These are phyloP conservation scores for Periophthalmus magnuspinnatus DNA, from an alignment of 2,797 vertebrate species.

Conservation along the genomic window DNA sequence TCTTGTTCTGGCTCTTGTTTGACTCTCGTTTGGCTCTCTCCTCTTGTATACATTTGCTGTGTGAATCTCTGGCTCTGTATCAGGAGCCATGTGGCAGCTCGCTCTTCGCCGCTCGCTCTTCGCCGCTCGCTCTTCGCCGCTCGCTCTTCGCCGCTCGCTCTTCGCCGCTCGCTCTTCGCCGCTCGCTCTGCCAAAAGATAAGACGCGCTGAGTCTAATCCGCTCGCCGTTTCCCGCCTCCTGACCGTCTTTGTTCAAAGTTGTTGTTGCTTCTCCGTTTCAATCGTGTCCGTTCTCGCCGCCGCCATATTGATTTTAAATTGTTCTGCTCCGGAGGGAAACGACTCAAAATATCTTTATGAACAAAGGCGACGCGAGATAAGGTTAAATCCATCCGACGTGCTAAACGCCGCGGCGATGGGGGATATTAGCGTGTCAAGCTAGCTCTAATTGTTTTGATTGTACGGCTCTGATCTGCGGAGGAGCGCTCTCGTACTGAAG, in stretches of 20 bases:
- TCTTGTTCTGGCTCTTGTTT: too few species aligned
- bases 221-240: slow-evolving; percentile 62
- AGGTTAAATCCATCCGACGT: slow-evolving; percentile 19
- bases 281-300: slow-evolving; percentile 46
- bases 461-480: slow-evolving; percentile 36
- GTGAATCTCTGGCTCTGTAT: slow-evolving; percentile 47
- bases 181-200: slow-evolving; percentile 73
- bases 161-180: slow-evolving; percentile 60
- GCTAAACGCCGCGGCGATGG: slow-evolving; percentile 26
- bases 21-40: not conserved
- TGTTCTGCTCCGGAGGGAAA: slow-evolving; percentile 30
- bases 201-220: slow-evolving; percentile 64
- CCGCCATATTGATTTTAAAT: slow-evolving; percentile 45
- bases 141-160: slow-evolving; percentile 64
- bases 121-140: slow-evolving; percentile 67
- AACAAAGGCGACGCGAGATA: slow-evolving; percentile 17
- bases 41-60: slow-evolving; percentile 9
- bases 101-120: slow-evolving; percentile 64
- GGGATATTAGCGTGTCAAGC: slow-evolving; percentile 37
- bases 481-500: slow-evolving; percentile 46
- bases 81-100: slow-evolving; percentile 75
- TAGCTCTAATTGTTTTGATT: slow-evolving; percentile 44
- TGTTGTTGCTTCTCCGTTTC: slow-evolving; percentile 52
- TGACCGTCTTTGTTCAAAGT: slow-evolving; percentile 62
- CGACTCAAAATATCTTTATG: slow-evolving; percentile 48